Percentiles rank a stretch among this genome's conserved stretches.
Conservation (phyloP, 2,113 vertebrate species). For the Pterocles burchelli region DNA sequence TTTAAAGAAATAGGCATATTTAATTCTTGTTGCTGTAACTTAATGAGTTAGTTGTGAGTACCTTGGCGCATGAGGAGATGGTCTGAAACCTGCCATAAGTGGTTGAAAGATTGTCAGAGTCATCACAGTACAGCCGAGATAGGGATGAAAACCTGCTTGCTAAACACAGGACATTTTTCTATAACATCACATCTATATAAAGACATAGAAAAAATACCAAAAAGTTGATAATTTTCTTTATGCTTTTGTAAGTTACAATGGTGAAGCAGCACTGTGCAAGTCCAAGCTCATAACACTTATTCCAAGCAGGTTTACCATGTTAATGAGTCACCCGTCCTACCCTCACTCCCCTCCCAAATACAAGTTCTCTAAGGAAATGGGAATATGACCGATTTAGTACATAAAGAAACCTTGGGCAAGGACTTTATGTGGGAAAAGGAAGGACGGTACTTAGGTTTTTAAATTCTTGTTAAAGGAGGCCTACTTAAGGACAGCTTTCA, state of each 20-base stretch:
- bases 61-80: constrained; percentile 78
- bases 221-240: background rate
- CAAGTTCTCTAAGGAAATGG: background rate
- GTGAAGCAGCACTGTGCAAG: background rate
- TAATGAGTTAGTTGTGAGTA: constrained; percentile 28
- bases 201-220: background rate
- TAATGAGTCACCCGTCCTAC: background rate
- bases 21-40: background rate
- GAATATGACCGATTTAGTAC: background rate
- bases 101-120: constrained; percentile 79
- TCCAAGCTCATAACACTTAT: background rate
- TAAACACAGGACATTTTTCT: constrained; percentile 52
- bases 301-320: background rate
- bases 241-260: background rate
- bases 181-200: background rate
- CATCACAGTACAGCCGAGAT: constrained; percentile 82
- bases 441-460: background rate
- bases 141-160: constrained; percentile 86
- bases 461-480: background rate
- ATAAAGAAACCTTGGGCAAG: background rate
- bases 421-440: background rate
- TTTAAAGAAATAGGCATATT: background rate
- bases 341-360: background rate
- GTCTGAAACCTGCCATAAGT: constrained; percentile 82
- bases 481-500: background rate